Evolutionary conservation across 2,113 vertebrate species (phyloP).

Genomic region (Cyprinus carpio): DNA sequence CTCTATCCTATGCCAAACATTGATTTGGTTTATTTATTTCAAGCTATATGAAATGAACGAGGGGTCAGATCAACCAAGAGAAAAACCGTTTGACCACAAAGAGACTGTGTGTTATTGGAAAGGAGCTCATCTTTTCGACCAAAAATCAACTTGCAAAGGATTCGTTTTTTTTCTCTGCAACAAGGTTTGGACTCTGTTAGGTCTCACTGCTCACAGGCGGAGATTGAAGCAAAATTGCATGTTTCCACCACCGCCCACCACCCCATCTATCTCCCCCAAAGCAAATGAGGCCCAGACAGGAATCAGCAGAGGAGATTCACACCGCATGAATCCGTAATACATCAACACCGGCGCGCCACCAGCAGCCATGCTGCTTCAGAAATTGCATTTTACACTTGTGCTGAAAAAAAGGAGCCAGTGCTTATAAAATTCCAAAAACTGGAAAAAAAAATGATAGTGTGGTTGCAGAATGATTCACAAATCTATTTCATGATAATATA

Average conservation of each 20-base stretch:
- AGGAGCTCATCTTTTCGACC: neutral
- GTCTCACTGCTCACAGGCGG: conserved; percentile 47
- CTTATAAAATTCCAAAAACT: conserved; percentile 24
- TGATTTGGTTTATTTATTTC: neutral
- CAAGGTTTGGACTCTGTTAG: conserved; percentile 44
- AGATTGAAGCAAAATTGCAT: conserved; percentile 58
- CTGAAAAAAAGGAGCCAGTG: conserved; percentile 32
- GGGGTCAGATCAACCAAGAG: neutral
- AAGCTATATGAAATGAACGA: neutral
- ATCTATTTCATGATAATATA: neutral
- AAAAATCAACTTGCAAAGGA: neutral
- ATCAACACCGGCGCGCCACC: conserved; percentile 56
- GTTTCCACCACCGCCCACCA: conserved; percentile 44
- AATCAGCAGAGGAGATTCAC: conserved; percentile 58
- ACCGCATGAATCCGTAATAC: conserved; percentile 62
- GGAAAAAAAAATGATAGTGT: neutral
- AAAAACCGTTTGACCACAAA: neutral
- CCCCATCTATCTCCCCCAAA: conserved; percentile 41
- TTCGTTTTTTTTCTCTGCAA: conserved; percentile 25
- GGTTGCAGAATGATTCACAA: conserved; percentile 2
- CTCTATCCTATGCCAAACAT: neutral
- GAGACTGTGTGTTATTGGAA: neutral
- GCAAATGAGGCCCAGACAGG: conserved; percentile 60
- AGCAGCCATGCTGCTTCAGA: conserved; percentile 56
- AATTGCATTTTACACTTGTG: conserved; percentile 54